A percentile compares a stretch with the other conserved stretches of the same genome.
Conservation (phyloP, 2,797 vertebrate genomes). For the Lepilemur ruficaudatus region DNA sequence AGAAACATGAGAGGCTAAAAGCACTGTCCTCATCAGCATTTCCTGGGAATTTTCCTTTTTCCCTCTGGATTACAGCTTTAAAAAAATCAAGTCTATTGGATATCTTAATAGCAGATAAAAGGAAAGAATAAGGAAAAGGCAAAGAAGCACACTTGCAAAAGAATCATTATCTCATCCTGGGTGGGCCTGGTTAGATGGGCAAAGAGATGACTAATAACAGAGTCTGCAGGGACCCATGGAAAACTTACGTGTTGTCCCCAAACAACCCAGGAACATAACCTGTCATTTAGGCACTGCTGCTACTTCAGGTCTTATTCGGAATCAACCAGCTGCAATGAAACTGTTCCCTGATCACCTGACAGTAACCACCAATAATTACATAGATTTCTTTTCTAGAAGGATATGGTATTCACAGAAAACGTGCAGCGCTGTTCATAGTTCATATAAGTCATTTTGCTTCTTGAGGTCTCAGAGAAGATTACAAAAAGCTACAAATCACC, state of each 20-base stretch:
- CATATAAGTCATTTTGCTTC: background rate
- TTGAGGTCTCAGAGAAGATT: background rate
- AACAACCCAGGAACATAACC: fast-evolving
- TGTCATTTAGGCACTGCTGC: background rate
- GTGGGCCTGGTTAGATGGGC: background rate
- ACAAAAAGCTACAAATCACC: background rate
- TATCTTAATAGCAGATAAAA: background rate
- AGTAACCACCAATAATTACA: background rate
- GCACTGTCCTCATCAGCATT: fast-evolving
- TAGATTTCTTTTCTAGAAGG: background rate
- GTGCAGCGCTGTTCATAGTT: fast-evolving
- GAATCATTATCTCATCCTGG: background rate
- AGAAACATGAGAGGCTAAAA: background rate
- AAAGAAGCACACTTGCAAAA: background rate
- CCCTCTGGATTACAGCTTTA: background rate
- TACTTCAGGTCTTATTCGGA: background rate
- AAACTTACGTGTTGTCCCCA: background rate
- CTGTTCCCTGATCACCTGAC: no score
- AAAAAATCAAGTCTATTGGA: background rate
- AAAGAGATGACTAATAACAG: background rate
- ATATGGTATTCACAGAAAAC: background rate
- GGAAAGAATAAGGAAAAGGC: background rate
- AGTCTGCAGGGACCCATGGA: background rate
- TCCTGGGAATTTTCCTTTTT: background rate
- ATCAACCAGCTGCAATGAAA: background rate